Conservation (phyloP, 2,113 vertebrate species). For the Chelonoidis abingdonii region DNA sequence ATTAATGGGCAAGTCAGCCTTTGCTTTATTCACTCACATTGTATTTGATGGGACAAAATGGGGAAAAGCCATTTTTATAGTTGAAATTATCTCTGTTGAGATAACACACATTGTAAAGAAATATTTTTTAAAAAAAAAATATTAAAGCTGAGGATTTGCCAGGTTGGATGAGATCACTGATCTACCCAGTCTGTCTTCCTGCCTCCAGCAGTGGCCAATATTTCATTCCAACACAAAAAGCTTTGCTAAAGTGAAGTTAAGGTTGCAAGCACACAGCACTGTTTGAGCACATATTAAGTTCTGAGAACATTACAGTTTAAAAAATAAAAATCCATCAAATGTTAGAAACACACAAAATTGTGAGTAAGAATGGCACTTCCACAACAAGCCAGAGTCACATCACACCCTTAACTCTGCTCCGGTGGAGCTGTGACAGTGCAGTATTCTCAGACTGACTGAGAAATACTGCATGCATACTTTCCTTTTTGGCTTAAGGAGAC, state of each 20-base stretch:
- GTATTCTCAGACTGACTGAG: background rate
- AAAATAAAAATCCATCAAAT: background rate
- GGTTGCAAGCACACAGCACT: background rate
- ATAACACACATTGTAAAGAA: background rate
- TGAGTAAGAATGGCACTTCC: background rate
- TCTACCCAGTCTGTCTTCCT: constrained; percentile 24
- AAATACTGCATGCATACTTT: background rate
- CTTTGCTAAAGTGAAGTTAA: constrained; percentile 47
- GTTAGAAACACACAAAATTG: background rate
- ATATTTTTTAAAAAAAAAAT: background rate
- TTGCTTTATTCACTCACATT: background rate
- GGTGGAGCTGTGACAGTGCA: background rate
- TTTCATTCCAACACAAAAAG: constrained; percentile 10
- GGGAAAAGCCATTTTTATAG: background rate
- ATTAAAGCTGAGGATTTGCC: constrained; percentile 22
- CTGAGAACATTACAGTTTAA: background rate
- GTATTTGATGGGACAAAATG: background rate
- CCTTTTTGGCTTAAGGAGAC: background rate
- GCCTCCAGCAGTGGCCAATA: constrained; percentile 17
- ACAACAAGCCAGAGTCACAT: background rate
- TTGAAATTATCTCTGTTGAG: constrained; percentile 8
- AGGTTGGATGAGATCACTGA: constrained; percentile 66
- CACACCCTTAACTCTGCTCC: background rate
- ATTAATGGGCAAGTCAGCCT: background rate
- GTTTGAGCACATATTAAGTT: background rate